phyloP scores from a whole-genome alignment of 2,888 invertebrate genomes.

The Agriopis marginaria region DNA sequence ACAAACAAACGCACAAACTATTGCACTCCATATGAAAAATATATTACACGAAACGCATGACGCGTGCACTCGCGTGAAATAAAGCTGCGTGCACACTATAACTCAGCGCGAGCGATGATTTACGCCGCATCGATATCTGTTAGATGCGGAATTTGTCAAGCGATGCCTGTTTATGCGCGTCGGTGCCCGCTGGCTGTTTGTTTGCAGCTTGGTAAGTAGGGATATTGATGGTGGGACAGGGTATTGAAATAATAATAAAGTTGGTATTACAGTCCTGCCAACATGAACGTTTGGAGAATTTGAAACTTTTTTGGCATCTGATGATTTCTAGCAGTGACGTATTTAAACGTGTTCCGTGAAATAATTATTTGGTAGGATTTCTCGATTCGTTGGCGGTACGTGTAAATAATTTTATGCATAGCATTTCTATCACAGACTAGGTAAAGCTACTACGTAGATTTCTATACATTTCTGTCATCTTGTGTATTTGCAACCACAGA shows the following conservation, averaged over 20 bases:
- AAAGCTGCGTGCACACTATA: conserved; percentile 53
- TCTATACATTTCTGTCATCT: too few relatives aligned
- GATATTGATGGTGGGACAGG: conserved; percentile 10
- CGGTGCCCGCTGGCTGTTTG: conserved; percentile 50
- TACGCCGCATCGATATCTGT: conserved; percentile 79
- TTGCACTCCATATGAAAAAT: neutral
- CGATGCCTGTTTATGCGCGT: conserved; percentile 76
- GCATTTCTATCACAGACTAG: too few relatives aligned
- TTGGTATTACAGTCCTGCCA: neutral
- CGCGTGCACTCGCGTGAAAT: conserved; percentile 38
- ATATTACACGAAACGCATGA: neutral
- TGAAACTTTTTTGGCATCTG: too few relatives aligned
- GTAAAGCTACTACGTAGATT: too few relatives aligned
- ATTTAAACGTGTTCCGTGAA: too few relatives aligned
- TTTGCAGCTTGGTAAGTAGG: conserved; percentile 19
- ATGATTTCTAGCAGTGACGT: too few relatives aligned
- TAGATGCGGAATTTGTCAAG: conserved; percentile 83
- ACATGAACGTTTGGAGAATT: neutral
- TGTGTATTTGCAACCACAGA: too few relatives aligned
- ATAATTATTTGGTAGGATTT: too few relatives aligned
- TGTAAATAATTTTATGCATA: too few relatives aligned
- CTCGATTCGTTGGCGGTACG: too few relatives aligned
- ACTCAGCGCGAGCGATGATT: conserved; percentile 61
- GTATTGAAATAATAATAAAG: conserved; percentile 2
- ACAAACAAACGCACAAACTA: neutral